phyloP scores from a whole-genome alignment of 2,888 invertebrate species.

The Protodeltote pygarga region DNA sequence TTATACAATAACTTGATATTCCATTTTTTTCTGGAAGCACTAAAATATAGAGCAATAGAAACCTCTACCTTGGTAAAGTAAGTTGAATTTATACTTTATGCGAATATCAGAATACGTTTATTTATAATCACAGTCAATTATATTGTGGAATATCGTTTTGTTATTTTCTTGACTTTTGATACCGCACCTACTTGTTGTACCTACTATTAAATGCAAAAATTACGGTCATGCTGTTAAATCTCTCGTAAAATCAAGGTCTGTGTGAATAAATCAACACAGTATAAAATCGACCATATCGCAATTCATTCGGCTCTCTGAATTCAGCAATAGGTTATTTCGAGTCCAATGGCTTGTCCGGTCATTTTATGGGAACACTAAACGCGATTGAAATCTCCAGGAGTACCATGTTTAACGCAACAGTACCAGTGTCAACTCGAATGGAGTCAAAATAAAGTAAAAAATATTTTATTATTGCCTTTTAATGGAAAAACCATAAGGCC shows the following conservation, averaged over 20 bases:
- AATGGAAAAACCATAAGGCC: background rate
- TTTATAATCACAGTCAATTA: too few relatives aligned
- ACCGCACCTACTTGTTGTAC: background rate
- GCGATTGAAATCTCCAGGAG: constrained; percentile 25
- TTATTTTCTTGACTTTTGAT: background rate
- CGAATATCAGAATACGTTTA: too few relatives aligned
- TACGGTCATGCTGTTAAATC: background rate
- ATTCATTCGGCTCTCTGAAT: constrained; percentile 24
- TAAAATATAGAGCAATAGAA: too few relatives aligned
- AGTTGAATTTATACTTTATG: too few relatives aligned
- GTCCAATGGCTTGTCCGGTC: constrained; percentile 36
- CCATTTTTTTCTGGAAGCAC: too few relatives aligned
- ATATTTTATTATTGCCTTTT: background rate
- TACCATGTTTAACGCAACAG: constrained; percentile 16
- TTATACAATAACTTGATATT: background rate
- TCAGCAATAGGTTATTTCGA: constrained; percentile 29
- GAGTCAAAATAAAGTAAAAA: constrained; percentile 10
- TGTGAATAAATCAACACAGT: constrained; percentile 13
- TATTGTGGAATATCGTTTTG: background rate
- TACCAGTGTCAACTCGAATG: constrained; percentile 4
- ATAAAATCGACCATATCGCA: constrained; percentile 27
- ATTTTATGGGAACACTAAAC: constrained; percentile 40
- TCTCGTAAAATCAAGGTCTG: constrained; percentile 16
- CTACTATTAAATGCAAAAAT: background rate
- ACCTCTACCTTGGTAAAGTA: too few relatives aligned